Evolutionary conservation across 2,113 vertebrate species (phyloP), one percentile per base, ranked within the genome.

Genomic region (Platycercus adscitus): DNA sequence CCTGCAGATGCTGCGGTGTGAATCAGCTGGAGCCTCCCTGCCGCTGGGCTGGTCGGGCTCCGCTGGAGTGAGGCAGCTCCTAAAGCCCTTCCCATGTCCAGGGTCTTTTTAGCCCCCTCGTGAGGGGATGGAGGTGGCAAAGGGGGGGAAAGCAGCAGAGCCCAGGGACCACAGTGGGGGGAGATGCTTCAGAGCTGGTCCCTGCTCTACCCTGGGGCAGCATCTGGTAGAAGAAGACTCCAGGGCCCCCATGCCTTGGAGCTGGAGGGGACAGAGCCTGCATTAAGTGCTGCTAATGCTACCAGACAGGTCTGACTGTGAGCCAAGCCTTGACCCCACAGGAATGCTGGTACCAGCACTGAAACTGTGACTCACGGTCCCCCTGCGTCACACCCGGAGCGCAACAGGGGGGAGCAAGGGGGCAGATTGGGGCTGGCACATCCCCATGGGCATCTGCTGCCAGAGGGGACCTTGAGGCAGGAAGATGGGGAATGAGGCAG

Each of bases 331-430:
- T 95, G 94, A 89, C 93, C 93, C 73, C 47, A 0, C 84, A 85
- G 81, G 55, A 85, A 89, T 89, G 93, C 37, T 46, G 77, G 50
- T 46, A 35, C 77, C 2, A 2, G 41, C 91, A 81, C 81, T 64
- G 90, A 79, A 93, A 85, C 92, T 44, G 75, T 96, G 96, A 93
- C 88, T 93, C 96, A 88, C 28, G 16, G 87, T 85, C 56, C 77
- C 76, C n/a, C 60, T 56, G 81, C 5, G 41, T 75, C 91, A 89
- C 47, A 52, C 46, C 44, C 6, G 35, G 13, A 78, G 73, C 12
- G 1, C 23, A 13, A 2, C 7, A 28, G 56, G 16, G 21, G 55
- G 43, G 8, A 6, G 21, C 4, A 70, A n/a, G 64, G 41, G 16
- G 17, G 31, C 29, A 10, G 46, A 2, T 1, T 20, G 11, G 60